Conservation (phyloP, 1,140 invertebrate genomes). For the Sarcophaga bullata region DNA sequence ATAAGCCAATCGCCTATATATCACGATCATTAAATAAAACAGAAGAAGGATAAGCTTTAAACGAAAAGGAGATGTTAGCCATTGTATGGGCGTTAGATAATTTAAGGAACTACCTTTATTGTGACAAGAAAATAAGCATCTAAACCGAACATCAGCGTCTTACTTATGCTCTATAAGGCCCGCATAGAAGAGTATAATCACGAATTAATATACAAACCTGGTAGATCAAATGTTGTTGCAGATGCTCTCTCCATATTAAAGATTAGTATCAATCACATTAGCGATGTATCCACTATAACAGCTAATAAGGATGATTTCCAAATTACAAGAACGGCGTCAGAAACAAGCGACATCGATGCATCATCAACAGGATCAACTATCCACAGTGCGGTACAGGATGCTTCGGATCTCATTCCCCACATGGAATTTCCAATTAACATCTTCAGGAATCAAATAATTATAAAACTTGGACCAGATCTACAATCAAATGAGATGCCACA, state of each 20-base stretch:
- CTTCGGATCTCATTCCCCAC: conserved; percentile 43
- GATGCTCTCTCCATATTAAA: neutral
- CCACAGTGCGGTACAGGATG: conserved; percentile 43
- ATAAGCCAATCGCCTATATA: neutral
- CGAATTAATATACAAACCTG: conserved; percentile 65
- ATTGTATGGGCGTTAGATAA: conserved; percentile 41
- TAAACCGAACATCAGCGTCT: too few species aligned
- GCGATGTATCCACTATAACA: too few species aligned
- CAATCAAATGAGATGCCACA: too few species aligned
- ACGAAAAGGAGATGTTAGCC: conserved; percentile 42
- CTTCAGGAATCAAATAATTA: conserved; percentile 40
- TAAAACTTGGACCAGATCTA: too few species aligned
- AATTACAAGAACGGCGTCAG: too few species aligned
- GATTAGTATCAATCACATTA: neutral
- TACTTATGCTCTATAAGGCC: conserved; percentile 61
- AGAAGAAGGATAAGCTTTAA: conserved; percentile 43
- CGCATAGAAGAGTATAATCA: conserved; percentile 58
- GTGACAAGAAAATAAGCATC: conserved; percentile 20
- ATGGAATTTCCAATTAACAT: conserved; percentile 22
- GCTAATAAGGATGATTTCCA: neutral
- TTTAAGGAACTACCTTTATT: neutral
- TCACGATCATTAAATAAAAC: conserved; percentile 4
- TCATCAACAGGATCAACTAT: neutral
- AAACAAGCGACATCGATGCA: too few species aligned
- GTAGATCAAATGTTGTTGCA: conserved; percentile 52